phyloP scores from a whole-genome alignment of 2,797 vertebrate genomes.

The Rhinella marina region DNA sequence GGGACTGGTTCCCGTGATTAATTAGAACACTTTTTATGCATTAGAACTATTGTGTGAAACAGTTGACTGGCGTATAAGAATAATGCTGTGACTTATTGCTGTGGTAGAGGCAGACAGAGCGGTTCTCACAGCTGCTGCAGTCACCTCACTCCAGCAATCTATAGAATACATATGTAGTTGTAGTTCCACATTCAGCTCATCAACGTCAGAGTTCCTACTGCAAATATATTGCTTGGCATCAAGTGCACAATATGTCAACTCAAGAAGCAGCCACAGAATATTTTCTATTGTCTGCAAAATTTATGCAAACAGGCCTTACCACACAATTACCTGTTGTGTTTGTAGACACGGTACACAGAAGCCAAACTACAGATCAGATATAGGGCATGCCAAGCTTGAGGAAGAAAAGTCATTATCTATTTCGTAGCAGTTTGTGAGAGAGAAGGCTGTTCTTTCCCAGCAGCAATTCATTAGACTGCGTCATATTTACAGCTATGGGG shows the following conservation, averaged over 20 bases:
- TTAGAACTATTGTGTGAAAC: not conserved
- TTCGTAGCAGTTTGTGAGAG: not conserved
- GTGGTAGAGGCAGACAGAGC: not conserved
- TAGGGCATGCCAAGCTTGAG: not conserved
- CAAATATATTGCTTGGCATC: not conserved
- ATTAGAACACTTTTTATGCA: not conserved
- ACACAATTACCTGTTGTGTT: not conserved
- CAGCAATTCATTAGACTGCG: not conserved
- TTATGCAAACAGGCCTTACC: not conserved
- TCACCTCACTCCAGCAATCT: not conserved
- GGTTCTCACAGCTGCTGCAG: not conserved
- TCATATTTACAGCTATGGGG: not conserved
- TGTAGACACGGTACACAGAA: not conserved
- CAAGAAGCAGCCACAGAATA: not conserved
- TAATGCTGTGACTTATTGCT: not conserved
- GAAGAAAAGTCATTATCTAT: not conserved
- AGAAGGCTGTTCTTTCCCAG: not conserved
- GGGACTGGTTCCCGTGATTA: not conserved
- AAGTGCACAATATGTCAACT: not conserved
- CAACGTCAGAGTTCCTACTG: not conserved
- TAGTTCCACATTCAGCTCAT: not conserved
- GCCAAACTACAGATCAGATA: constrained; percentile 1
- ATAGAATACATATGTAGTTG: not conserved
- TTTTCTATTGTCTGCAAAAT: constrained; percentile 23
- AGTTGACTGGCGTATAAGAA: not conserved